Evolutionary conservation across 1,140 invertebrate genomes (phyloP), one percentile per base, ranked within the genome.

Genomic region (Apis mellifera): DNA sequence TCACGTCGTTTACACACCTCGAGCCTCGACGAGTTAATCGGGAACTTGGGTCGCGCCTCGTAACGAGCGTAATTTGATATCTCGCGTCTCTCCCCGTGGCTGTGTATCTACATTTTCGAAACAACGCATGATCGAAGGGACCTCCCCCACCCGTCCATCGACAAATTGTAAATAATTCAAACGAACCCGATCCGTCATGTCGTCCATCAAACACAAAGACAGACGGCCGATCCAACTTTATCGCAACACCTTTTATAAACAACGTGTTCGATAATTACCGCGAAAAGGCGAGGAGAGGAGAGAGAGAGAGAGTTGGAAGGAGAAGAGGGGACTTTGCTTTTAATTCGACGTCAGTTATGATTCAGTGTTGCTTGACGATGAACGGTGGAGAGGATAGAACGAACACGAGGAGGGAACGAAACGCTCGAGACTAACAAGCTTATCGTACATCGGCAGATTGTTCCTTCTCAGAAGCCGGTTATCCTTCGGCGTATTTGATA

Each of bases 1-100:
- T 64, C 74, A 26, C 26, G 65, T 78, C 74, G 65, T 82, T 82
- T 69, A 62, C 57, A 62, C 42, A 57, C 55, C 50, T 4, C n/a
- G 23, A 82, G 48, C 54, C 57, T 17, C n/a, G 65, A 78, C 65
- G 77, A 82, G 66, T 77, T 82, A 78, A 82, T 69, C 74, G 55
- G 19, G 54, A 32, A 32, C 52, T 21, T 32, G 54, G 71, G 72
- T 74, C 55, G 64, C 32, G 72, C n/a, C 21, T 26, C 73, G 64
- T 76, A 82, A 82, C 79, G 32, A 64, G 71, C 23, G 84, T 86
- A 86, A 87, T 75, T 83, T 54, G 81, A 86, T 87, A 87, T 83
- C 23, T 55, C 77, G 48, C 66, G 55, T 23, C 57, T 50, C 32
- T 42, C 19, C 23, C 42, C 2, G 26, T 32, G 13, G 17, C 19